These are phyloP conservation scores for Drosophila teissieri DNA, from an alignment of 1,140 invertebrate species.

Conservation along the genomic window DNA sequence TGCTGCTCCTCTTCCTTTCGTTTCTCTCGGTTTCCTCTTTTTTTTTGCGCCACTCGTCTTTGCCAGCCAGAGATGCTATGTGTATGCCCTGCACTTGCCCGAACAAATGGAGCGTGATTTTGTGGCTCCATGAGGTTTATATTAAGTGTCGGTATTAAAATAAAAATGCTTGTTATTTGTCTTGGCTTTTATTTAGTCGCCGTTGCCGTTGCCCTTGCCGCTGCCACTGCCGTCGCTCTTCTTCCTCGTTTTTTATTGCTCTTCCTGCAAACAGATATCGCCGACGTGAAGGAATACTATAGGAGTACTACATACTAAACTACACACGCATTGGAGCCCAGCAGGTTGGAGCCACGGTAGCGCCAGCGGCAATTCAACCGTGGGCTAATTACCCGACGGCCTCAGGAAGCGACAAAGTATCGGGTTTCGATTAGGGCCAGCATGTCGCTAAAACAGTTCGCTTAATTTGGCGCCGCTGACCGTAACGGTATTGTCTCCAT, in stretches of 20 bases:
- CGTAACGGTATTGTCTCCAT: slow-evolving; percentile 57
- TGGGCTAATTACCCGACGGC: slow-evolving; percentile 64
- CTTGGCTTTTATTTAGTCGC: slow-evolving; percentile 73
- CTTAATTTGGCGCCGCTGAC: slow-evolving; percentile 66
- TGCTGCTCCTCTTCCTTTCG: background rate
- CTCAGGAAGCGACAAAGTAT: slow-evolving; percentile 76
- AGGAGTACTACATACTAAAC: no score
- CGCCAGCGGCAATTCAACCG: slow-evolving; percentile 70
- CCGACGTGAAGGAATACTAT: slow-evolving; percentile 12
- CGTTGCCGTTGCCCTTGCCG: slow-evolving; percentile 24
- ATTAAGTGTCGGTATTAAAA: slow-evolving; percentile 81
- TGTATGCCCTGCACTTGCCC: slow-evolving; percentile 31
- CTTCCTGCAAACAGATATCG: slow-evolving; percentile 35
- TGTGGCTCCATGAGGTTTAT: slow-evolving; percentile 82
- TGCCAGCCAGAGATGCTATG: slow-evolving; percentile 18
- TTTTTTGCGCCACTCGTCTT: background rate
- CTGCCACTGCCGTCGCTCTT: slow-evolving; percentile 1
- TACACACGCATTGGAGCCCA: background rate
- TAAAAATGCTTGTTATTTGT: slow-evolving; percentile 81
- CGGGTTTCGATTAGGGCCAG: slow-evolving; percentile 68
- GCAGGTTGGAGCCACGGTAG: slow-evolving; percentile 31
- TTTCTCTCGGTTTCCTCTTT: background rate
- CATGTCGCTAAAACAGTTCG: slow-evolving; percentile 64
- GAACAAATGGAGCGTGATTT: slow-evolving; percentile 83
- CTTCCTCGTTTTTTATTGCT: slow-evolving; percentile 49